Evolutionary conservation across 1,140 invertebrate genomes (phyloP).

Genomic region (Cyphomyrmex costatus): DNA sequence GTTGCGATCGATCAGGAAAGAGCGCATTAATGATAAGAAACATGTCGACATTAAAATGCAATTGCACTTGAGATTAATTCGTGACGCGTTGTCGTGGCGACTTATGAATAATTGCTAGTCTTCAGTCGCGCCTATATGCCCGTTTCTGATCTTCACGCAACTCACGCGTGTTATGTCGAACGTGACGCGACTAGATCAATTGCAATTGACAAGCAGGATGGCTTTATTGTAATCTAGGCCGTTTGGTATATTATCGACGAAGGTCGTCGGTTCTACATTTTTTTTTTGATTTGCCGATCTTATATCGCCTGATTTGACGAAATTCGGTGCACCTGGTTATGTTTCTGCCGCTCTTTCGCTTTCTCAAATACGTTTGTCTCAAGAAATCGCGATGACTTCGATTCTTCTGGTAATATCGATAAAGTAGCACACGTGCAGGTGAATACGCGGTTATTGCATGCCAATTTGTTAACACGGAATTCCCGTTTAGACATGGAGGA

Average conservation of each 20-base stretch:
- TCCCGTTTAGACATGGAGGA: conserved; percentile 12
- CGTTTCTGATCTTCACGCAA: conserved; percentile 10
- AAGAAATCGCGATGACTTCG: not conserved
- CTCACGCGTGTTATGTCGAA: conserved; percentile 36
- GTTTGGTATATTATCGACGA: conserved; percentile 78
- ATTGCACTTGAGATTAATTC: conserved; percentile 3
- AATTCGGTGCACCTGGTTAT: not conserved
- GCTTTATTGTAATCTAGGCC: conserved; percentile 81
- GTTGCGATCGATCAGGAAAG: not conserved
- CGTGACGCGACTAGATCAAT: conserved; percentile 73
- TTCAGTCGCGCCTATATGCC: not conserved
- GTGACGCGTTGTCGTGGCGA: conserved; percentile 42
- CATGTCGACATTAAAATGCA: not conserved
- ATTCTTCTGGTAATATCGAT: not conserved
- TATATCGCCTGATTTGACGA: not conserved
- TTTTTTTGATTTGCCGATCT: not conserved
- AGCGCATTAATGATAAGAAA: not conserved
- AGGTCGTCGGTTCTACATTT: conserved; percentile 70
- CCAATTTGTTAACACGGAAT: conserved; percentile 45
- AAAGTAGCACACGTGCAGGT: conserved; percentile 17
- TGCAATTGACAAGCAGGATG: conserved; percentile 81
- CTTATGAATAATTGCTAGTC: conserved; percentile 46
- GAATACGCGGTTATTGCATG: conserved; percentile 31
- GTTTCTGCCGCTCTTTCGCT: not conserved
- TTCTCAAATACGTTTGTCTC: not conserved